Conservation (phyloP, 2,888 invertebrate genomes). For the Neuroscelio doddi region DNA sequence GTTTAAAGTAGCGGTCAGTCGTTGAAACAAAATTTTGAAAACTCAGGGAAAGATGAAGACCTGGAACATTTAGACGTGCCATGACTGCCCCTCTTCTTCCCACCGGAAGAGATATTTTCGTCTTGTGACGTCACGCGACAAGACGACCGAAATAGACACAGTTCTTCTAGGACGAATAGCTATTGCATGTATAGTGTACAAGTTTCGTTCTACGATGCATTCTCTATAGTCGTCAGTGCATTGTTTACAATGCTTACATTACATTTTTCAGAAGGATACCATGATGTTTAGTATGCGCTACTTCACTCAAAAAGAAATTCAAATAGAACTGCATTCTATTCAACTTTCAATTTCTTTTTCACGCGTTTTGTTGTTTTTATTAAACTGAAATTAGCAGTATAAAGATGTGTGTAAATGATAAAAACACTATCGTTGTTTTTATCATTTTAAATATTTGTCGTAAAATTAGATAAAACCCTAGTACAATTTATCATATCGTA, state of each 20-base stretch:
- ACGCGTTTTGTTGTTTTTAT: no score
- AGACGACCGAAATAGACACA: slow-evolving; percentile 66
- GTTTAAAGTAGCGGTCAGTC: slow-evolving; percentile 18
- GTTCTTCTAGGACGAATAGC: slow-evolving; percentile 61
- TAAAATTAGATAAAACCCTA: no score
- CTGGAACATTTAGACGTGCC: slow-evolving; percentile 55
- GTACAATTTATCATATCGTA: no score
- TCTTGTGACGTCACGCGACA: slow-evolving; percentile 67
- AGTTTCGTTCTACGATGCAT: slow-evolving; percentile 23
- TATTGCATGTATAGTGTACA: slow-evolving; percentile 36
- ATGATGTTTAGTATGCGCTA: not conserved
- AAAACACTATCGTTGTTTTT: no score
- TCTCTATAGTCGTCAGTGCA: slow-evolving; percentile 8
- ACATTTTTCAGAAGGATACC: slow-evolving; percentile 44
- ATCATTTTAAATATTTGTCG: no score
- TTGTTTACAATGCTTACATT: slow-evolving; percentile 34
- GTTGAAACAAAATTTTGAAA: slow-evolving; percentile 53
- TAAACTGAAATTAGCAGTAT: no score
- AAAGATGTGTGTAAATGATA: no score
- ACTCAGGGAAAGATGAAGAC: slow-evolving; percentile 65
- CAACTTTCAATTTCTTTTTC: no score
- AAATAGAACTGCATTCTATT: no score
- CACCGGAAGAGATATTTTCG: slow-evolving; percentile 64
- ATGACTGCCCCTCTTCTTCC: slow-evolving; percentile 36
- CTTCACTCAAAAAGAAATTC: no score